Conservation (phyloP, 2,797 vertebrate species). For the Vespertilio murinus region DNA sequence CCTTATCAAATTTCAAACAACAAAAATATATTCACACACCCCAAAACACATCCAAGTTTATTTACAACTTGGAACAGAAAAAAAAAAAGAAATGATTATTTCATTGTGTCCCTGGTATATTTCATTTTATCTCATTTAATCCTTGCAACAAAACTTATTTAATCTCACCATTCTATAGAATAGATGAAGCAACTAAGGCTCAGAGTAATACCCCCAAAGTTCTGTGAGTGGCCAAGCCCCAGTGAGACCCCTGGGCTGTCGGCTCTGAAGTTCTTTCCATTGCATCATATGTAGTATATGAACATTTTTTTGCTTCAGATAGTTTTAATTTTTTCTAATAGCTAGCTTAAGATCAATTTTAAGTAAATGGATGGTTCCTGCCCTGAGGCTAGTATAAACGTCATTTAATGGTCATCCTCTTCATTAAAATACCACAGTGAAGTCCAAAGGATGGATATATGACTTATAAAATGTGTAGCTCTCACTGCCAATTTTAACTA, state of each 20-base stretch:
- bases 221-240: not conserved
- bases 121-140: not conserved
- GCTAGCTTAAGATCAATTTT: not conserved
- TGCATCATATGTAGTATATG: not conserved
- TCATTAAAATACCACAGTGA: not conserved
- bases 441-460: not conserved
- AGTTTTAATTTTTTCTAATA: conserved; percentile 17
- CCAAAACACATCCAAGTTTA: conserved; percentile 6
- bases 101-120: not conserved
- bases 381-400: not conserved
- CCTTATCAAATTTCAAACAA: not conserved
- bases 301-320: not conserved
- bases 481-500: not conserved
- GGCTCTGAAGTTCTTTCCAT: not conserved
- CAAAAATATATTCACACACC: not conserved
- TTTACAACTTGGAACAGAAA: not conserved
- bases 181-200: not conserved
- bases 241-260: not conserved
- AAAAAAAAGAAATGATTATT: conserved; percentile 8
- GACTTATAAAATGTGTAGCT: not conserved
- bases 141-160: not conserved
- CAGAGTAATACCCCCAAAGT: not conserved
- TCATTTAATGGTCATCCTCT: not conserved
- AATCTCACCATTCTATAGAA: conserved; percentile 16
- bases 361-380: conserved; percentile 1